Base-by-base conservation (phyloP, 2,113 vertebrate genomes). In the Nymphicus hollandicus region DNA sequence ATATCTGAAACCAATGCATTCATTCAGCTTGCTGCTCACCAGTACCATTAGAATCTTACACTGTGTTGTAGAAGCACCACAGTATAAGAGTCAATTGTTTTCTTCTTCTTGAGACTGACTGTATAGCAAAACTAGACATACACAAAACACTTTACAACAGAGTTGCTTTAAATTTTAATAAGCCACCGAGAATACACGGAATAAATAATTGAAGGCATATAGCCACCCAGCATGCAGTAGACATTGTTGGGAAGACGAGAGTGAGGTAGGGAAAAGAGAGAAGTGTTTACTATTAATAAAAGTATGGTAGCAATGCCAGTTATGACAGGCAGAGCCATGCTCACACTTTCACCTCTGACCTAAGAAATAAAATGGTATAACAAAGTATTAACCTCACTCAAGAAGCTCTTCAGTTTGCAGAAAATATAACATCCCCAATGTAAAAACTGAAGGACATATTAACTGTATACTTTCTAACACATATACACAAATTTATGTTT, bases 151-250 rank as follows among this genome's bases (percentile, higher is more conserved):
- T 44, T 86, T 82, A 77, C 25, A 88, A 65, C 41, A 81, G 33
- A 61, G 11, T 29, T 63, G 41, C 19, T 91, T 96, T 94, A 91
- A 91, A 94, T 72, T 95, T 96, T 97, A 63, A 88, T 89, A 80
- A 46, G 58, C 44, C 58, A 85, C 9, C 43, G 31, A 70, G 73
- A 91, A 92, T 85, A 82, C 49, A 66, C 19, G 44, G 77, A 72
- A 85, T 95, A 77, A 83, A 95, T 86, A 91, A 93, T 37, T 92
- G 81, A 95, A 82, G 0, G 2, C 13, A 23, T 79, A 64, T 25
- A 56, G 39, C 31, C 63, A 88, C 29, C 61, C 49, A 88, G 58
- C 58, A 93, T 13, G 8, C 56, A 63, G 49, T 55, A 15, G 24
- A 81, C 52, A 78, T 86, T 87, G 55, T 81, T 86, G 81, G 25